Percentiles rank a stretch among this genome's conserved stretches.
Evolutionary conservation across 2,797 vertebrate species (phyloP).

Genomic region (Alcedo atthis): DNA sequence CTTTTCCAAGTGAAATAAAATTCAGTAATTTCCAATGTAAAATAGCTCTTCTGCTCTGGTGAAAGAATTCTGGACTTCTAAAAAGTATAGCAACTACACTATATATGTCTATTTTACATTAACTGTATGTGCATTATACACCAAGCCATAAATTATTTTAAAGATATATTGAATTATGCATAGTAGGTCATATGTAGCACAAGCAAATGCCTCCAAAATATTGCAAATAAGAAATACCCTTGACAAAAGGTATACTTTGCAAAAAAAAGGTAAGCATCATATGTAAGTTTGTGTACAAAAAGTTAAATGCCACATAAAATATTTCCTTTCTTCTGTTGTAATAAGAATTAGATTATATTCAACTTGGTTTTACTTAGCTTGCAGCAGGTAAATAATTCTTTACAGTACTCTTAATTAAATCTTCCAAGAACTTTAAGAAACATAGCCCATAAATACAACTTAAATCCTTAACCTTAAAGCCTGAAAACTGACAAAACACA

Average conservation of each 20-base stretch:
- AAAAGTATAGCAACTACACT: neutral
- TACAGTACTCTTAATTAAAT: neutral
- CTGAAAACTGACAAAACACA: neutral
- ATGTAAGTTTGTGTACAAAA: neutral
- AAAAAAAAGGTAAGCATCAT: neutral
- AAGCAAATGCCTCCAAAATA: neutral
- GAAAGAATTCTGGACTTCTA: neutral
- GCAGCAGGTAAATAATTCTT: neutral
- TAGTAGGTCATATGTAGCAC: neutral
- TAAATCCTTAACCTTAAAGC: neutral
- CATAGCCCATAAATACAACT: neutral
- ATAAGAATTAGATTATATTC: neutral
- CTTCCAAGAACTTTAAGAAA: neutral
- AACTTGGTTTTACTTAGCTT: neutral
- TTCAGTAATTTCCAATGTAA: neutral
- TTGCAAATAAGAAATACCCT: neutral
- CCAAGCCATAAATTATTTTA: neutral
- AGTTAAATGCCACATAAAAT: neutral
- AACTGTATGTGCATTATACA: neutral
- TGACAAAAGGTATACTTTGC: neutral
- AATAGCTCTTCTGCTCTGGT: neutral
- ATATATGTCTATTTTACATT: neutral
- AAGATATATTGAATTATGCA: neutral
- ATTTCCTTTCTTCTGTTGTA: neutral
- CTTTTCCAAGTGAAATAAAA: conserved; percentile 4